Percentiles rank a stretch among this genome's conserved stretches.
Evolutionary conservation across 2,113 vertebrate genomes (phyloP).

Genomic region (Vulpes ferrilata): DNA sequence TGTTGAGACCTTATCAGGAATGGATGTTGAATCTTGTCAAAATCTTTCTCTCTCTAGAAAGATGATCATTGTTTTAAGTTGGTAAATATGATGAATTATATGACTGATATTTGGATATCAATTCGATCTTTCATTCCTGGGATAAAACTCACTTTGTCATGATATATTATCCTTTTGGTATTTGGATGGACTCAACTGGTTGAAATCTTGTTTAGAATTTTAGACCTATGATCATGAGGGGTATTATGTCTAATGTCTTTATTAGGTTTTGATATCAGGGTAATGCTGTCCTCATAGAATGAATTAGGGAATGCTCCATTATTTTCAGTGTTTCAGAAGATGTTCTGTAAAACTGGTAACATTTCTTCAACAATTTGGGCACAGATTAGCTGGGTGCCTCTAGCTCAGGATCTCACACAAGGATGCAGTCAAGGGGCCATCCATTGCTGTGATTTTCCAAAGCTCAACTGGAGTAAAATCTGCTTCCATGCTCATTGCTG

Average conservation of each 20-base stretch:
- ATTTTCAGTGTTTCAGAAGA: slow-evolving; percentile 20
- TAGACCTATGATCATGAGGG: neutral
- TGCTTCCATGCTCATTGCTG: neutral
- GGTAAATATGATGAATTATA: neutral
- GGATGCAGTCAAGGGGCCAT: neutral
- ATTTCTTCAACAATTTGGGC: neutral
- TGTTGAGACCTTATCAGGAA: slow-evolving; percentile 18
- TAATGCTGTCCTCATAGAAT: neutral
- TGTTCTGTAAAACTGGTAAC: neutral
- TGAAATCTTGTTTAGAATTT: slow-evolving; percentile 43
- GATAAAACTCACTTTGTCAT: neutral
- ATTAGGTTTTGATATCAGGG: slow-evolving; percentile 17
- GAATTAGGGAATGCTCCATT: neutral
- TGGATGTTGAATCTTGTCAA: slow-evolving; percentile 25
- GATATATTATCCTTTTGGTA: slow-evolving; percentile 26
- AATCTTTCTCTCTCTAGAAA: neutral
- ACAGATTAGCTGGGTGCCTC: neutral
- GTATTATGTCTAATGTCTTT: neutral
- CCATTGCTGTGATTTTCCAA: neutral
- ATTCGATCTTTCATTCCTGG: neutral
- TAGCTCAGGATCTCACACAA: neutral
- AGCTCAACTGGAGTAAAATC: neutral
- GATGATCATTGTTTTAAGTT: neutral
- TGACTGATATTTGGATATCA: neutral
- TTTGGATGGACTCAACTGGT: neutral